A percentile compares a stretch with the other conserved stretches of the same genome.
Conservation (phyloP, 2,797 vertebrate genomes). For the Uromys caudimaculatus region DNA sequence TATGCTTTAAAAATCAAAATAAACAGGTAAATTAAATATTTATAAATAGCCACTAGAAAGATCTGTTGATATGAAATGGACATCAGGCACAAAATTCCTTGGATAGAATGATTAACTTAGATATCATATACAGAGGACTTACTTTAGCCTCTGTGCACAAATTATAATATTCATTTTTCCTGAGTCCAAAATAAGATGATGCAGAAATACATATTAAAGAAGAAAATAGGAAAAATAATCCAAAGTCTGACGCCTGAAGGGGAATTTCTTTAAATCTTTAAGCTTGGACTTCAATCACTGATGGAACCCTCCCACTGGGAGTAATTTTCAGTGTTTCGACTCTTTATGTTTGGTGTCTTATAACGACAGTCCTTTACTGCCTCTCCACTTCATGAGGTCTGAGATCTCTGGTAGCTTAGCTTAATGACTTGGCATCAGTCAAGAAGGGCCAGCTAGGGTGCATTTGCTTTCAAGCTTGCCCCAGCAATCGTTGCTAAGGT, state of each 20-base stretch:
- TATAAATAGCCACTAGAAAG: background rate
- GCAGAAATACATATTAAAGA: background rate
- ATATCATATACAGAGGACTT: background rate
- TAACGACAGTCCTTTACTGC: background rate
- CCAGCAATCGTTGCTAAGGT: background rate
- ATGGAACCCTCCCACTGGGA: background rate
- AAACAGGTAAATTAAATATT: background rate
- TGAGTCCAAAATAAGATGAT: background rate
- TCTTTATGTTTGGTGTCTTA: background rate
- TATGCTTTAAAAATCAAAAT: background rate
- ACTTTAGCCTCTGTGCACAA: background rate
- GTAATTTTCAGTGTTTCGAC: background rate
- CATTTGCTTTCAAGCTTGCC: background rate
- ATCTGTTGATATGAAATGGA: background rate
- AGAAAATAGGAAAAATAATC: background rate
- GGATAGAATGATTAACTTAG: background rate
- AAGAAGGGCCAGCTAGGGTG: background rate
- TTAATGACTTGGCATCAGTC: background rate
- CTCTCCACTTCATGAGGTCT: background rate
- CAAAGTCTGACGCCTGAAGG: background rate
- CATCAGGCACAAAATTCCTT: background rate
- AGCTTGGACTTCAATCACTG: background rate
- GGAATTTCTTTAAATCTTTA: background rate
- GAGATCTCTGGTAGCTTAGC: background rate
- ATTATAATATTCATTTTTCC: background rate